These are phyloP conservation scores for Kradibia gibbosae DNA, from an alignment of 1,140 invertebrate genomes.

Conservation along the genomic window DNA sequence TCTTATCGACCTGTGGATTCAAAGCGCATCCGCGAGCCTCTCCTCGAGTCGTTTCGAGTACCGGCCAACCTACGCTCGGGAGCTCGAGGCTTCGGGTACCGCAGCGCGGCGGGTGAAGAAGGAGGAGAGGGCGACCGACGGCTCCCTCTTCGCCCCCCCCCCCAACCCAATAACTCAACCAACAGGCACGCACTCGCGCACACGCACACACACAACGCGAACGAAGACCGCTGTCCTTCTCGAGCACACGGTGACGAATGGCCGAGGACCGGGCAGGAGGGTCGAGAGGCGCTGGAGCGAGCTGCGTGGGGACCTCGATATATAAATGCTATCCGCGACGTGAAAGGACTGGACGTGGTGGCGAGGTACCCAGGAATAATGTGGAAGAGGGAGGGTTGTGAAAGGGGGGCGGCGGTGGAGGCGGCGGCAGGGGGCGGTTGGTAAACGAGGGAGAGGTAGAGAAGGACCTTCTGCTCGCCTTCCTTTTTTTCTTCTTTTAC, in stretches of 20 bases:
- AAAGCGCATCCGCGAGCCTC: conserved; percentile 24
- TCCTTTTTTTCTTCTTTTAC: not conserved
- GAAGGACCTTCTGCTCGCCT: not conserved
- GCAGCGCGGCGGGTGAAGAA: no score
- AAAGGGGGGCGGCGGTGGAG: no score
- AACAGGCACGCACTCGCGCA: no score
- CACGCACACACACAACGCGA: no score
- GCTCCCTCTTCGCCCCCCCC: not conserved
- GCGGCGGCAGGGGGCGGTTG: no score
- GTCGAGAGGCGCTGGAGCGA: no score
- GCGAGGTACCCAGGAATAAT: not conserved
- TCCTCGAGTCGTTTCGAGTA: not conserved
- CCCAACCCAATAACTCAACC: not conserved
- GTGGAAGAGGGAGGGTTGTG: not conserved
- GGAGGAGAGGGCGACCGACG: no score
- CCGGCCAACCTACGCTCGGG: no score
- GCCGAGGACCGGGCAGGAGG: no score
- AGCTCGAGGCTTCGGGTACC: no score
- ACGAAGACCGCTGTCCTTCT: no score
- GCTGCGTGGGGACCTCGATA: not conserved
- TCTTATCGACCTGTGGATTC: conserved; percentile 69
- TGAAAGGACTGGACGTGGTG: not conserved
- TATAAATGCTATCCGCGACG: not conserved
- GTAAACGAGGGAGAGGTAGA: not conserved
- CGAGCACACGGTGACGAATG: no score